phyloP scores from a whole-genome alignment of 2,888 invertebrate species.

The Plagodis pulveraria region DNA sequence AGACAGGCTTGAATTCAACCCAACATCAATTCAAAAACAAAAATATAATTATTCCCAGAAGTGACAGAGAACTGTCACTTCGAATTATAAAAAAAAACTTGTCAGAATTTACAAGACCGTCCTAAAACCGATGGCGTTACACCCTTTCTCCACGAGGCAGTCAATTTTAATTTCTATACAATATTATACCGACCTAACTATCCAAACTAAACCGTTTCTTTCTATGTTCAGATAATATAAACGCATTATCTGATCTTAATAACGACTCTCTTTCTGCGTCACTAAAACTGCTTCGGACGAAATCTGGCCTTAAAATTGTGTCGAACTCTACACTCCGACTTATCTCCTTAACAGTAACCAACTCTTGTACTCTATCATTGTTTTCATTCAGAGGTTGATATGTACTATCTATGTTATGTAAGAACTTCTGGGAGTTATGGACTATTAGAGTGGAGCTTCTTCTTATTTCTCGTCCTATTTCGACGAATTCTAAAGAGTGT shows the following conservation, averaged over 20 bases:
- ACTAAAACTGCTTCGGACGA: conserved; percentile 62
- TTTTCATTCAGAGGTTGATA: conserved; percentile 56
- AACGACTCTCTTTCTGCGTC: conserved; percentile 68
- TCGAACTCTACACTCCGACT: conserved; percentile 64
- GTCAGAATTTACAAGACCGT: neutral
- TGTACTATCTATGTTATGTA: conserved; percentile 82
- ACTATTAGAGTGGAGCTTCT: conserved; percentile 86
- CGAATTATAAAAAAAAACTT: too few species aligned
- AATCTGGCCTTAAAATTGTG: conserved; percentile 56
- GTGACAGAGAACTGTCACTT: too few species aligned
- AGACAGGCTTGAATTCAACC: too few species aligned
- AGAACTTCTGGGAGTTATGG: conserved; percentile 85
- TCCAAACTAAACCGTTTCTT: conserved; percentile 53
- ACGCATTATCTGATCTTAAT: conserved; percentile 69
- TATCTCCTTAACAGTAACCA: conserved; percentile 55
- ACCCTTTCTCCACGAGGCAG: conserved; percentile 12
- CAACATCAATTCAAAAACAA: too few species aligned
- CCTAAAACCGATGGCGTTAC: conserved; percentile 1
- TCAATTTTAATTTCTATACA: conserved; percentile 25
- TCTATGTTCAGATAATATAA: conserved; percentile 68
- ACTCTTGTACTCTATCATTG: conserved; percentile 50
- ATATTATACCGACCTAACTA: conserved; percentile 30
- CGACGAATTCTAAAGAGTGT: conserved; percentile 90
- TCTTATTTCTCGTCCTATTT: conserved; percentile 89
- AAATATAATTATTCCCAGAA: too few species aligned